phyloP scores from a whole-genome alignment of 2,113 vertebrate species.

The Microcebus jonahi region DNA sequence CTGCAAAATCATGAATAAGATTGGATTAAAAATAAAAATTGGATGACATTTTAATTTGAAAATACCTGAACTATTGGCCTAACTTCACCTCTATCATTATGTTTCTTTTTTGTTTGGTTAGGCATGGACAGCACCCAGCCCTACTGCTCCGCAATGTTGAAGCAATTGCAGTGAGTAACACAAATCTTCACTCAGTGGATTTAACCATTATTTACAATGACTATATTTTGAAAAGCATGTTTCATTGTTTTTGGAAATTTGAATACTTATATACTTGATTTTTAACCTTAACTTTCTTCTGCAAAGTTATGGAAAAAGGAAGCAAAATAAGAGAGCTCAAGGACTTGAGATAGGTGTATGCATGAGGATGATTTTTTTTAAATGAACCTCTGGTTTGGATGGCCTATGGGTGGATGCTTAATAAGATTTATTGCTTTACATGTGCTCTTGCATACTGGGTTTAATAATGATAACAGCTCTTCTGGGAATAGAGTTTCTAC shows the following conservation, averaged over 20 bases:
- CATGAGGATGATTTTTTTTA: background rate
- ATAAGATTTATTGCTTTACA: background rate
- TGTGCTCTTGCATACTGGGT: background rate
- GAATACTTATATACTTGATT: background rate
- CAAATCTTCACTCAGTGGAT: background rate
- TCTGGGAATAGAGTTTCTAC: background rate
- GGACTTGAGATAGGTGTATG: background rate
- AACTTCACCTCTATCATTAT: background rate
- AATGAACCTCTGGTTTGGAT: background rate
- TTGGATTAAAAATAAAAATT: conserved; percentile 36
- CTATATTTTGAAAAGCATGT: background rate
- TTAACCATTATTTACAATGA: background rate
- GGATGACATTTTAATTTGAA: conserved; percentile 40
- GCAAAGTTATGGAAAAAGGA: background rate
- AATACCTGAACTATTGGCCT: background rate
- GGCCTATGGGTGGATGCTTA: background rate
- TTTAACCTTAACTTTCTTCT: conserved; percentile 18
- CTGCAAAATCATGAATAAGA: background rate
- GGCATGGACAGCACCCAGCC: conserved; percentile 54
- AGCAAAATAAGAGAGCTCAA: background rate
- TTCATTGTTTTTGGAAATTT: background rate
- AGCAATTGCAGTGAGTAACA: conserved; percentile 63
- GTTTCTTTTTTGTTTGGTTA: conserved; percentile 7
- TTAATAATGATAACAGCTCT: background rate
- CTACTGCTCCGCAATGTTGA: conserved; percentile 16